Base-by-base conservation (phyloP, 2,113 vertebrate species). In the Prinia subflava region DNA sequence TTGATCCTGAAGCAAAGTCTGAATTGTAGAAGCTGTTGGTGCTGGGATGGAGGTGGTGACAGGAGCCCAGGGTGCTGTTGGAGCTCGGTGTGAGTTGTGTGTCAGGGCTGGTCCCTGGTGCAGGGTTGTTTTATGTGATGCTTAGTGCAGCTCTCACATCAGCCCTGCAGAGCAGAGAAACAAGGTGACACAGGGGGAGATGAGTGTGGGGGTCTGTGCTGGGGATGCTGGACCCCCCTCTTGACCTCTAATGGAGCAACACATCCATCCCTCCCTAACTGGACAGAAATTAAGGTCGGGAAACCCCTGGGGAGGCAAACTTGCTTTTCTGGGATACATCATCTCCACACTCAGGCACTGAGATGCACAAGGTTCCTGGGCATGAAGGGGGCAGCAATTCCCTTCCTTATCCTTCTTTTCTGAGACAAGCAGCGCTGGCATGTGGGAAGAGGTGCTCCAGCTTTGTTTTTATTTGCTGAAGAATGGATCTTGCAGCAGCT, bases 181-280 rank as follows among this genome's bases (percentile, higher is more conserved):
- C 7, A 10, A 18, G 6, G 4, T 7, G 15, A 15, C 10, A 1
- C 7, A 35, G 53, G 28, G 49, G 19, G 41, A 44, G 7, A 16
- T 1, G 13, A 57, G 35, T 20, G 47, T 0, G 44, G 2, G 23
- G 17, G 13, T 75, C 46, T 75, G 20, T 2, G 2, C 57, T 37
- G 71, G 41, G 60, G 5, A 44, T 22, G 44, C 59, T 33, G 28
- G 9, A 50, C 7, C 3, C 8, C 3, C 0, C 2, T 60, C 14
- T 33, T 33, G 46, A 31, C 19, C 41, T 84, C 50, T 47, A 22
- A 37, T 5, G 25, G 46, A 57, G n/a, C 13, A 65, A 19, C 25
- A 20, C 3, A 1, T 17, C 39, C 4, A 0, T 30, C 13, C 10
- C 19, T 59, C 77, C 70, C 7, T 46, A 75, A 42, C 0, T 13